These are phyloP conservation scores for Steinernema hermaphroditum DNA, from an alignment of 2,888 invertebrate genomes.

Conservation along the genomic window DNA sequence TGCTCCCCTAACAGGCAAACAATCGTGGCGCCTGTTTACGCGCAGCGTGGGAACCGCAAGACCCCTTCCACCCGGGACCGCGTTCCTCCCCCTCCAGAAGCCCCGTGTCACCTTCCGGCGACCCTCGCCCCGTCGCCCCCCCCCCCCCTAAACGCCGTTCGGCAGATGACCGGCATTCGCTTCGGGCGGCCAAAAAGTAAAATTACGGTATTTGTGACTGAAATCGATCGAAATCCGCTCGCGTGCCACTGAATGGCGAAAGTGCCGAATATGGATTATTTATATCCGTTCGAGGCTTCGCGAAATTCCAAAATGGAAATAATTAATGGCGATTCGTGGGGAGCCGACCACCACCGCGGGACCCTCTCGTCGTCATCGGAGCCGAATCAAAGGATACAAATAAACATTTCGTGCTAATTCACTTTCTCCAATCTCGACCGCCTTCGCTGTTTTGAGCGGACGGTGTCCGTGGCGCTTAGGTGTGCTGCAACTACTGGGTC, in stretches of 20 bases:
- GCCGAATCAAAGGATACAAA: too few species aligned
- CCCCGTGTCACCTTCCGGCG: neutral
- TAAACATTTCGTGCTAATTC: neutral
- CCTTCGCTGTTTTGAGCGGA: too few species aligned
- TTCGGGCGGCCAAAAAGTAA: conserved; percentile 1
- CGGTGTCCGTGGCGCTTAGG: too few species aligned
- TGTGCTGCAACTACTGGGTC: too few species aligned
- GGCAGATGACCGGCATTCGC: neutral
- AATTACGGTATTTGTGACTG: neutral
- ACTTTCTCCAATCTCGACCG: too few species aligned
- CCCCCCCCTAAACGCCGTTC: neutral
- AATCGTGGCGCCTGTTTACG: conserved; percentile 24
- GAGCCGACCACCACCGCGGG: too few species aligned
- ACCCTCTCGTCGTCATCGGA: too few species aligned
- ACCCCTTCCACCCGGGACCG: neutral
- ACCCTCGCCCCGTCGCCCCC: neutral
- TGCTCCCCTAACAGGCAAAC: conserved; percentile 10
- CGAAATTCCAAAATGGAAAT: conserved; percentile 11
- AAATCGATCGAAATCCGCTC: neutral
- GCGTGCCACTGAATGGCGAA: conserved; percentile 20
- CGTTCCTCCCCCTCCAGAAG: too few species aligned
- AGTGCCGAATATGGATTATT: conserved; percentile 23
- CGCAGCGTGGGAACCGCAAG: conserved; percentile 10
- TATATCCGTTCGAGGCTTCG: conserved; percentile 18
- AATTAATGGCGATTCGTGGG: conserved; percentile 16